Conservation (phyloP, 2,113 vertebrate species). For the Rana temporaria region DNA sequence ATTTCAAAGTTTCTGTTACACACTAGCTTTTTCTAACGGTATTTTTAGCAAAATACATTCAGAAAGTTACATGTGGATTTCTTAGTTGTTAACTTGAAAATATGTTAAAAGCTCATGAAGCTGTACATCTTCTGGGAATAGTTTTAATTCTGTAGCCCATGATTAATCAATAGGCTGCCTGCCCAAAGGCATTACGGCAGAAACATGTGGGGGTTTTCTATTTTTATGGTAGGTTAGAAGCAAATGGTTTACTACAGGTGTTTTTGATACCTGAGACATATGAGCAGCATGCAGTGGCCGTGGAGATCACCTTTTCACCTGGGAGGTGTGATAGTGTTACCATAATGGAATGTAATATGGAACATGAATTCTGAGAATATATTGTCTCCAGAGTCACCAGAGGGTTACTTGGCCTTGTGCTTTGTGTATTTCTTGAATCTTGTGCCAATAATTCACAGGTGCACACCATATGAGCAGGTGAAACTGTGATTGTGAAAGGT, state of each 20-base stretch:
- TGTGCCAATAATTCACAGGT: constrained; percentile 54
- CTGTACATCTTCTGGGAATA: constrained; percentile 41
- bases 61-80: constrained; percentile 34
- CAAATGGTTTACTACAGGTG: constrained; percentile 50
- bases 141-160: constrained; percentile 42
- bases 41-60: not conserved
- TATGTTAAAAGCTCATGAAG: constrained; percentile 35
- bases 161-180: constrained; percentile 46
- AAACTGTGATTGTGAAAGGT: constrained; percentile 40
- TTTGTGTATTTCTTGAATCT: constrained; percentile 41
- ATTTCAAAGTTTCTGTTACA: not conserved
- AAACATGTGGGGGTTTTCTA: constrained; percentile 32
- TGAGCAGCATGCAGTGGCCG: constrained; percentile 45
- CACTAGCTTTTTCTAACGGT: not conserved
- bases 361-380: constrained; percentile 53
- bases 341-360: constrained; percentile 55
- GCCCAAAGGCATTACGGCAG: constrained; percentile 38
- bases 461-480: constrained; percentile 57
- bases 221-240: constrained; percentile 32
- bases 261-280: constrained; percentile 54
- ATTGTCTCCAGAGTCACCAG: constrained; percentile 51
- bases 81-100: constrained; percentile 22
- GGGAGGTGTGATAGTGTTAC: constrained; percentile 56
- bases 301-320: constrained; percentile 55
- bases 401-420: constrained; percentile 53